Evolutionary conservation across 2,797 vertebrate genomes (phyloP).

Genomic region (Saguinus oedipus): DNA sequence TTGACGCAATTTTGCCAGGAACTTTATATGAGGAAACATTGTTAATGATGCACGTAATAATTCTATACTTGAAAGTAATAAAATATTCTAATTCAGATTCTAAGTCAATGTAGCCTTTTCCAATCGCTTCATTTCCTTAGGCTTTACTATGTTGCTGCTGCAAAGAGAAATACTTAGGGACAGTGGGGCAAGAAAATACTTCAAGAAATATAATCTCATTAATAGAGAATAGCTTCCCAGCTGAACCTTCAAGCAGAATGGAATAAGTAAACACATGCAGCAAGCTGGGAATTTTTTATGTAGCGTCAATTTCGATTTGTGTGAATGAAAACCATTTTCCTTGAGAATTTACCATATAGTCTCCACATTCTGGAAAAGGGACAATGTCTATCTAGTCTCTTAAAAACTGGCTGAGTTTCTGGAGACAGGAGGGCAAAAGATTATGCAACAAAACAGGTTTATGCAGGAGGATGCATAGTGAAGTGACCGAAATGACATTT

Average conservation of each 20-base stretch:
- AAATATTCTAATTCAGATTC: constrained; percentile 19
- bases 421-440: neutral
- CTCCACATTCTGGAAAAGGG: neutral
- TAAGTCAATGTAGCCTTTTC: constrained; percentile 33
- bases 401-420: constrained; percentile 6
- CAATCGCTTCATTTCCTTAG: constrained; percentile 2
- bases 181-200: neutral
- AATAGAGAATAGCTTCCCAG: neutral
- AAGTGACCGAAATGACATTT: neutral
- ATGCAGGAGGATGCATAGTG: neutral
- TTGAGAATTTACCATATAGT: neutral
- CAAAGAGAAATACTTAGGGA: neutral
- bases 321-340: neutral
- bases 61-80: constrained; percentile 37
- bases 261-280: neutral
- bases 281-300: neutral
- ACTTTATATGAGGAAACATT: constrained; percentile 22
- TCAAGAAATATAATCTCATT: neutral
- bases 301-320: neutral
- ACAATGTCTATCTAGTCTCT: neutral
- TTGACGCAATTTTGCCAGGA: constrained; percentile 29
- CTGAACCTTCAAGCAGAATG: neutral
- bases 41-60: constrained; percentile 36
- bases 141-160: constrained; percentile 7
- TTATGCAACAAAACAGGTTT: neutral